A percentile compares a stretch with the other conserved stretches of the same genome.
Conservation (phyloP, 2,113 vertebrate species). For the Protobothrops mucrosquamatus region DNA sequence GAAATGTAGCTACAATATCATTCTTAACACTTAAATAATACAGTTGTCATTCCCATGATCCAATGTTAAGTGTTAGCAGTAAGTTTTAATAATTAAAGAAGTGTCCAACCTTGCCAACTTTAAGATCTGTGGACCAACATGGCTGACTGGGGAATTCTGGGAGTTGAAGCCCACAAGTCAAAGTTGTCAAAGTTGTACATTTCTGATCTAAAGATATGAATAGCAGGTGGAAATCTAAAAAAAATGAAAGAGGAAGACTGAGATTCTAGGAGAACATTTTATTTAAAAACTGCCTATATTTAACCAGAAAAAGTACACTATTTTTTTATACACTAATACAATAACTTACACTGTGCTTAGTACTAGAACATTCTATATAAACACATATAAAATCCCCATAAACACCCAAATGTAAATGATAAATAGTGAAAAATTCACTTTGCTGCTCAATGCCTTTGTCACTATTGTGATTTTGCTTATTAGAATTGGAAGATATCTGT, state of each 20-base stretch:
- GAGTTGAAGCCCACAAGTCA: neutral
- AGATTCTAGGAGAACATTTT: conserved; percentile 69
- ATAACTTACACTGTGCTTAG: conserved; percentile 67
- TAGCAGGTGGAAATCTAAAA: neutral
- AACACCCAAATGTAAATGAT: conserved; percentile 43
- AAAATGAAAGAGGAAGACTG: conserved; percentile 18
- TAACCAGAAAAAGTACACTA: conserved; percentile 67
- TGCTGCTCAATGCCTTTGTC: conserved; percentile 35
- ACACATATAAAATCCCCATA: conserved; percentile 25
- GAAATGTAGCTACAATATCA: neutral
- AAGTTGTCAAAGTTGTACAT: neutral
- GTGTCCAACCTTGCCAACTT: neutral
- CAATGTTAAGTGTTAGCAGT: neutral
- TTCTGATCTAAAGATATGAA: neutral
- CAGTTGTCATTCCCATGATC: neutral
- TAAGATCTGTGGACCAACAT: neutral
- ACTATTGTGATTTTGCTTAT: conserved; percentile 57
- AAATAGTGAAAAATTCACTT: conserved; percentile 57
- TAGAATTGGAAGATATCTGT: conserved; percentile 66
- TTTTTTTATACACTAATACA: conserved; percentile 71
- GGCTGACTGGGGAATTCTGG: neutral
- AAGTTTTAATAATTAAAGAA: neutral
- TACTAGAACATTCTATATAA: conserved; percentile 60
- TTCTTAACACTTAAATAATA: neutral
- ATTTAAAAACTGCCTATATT: conserved; percentile 72